Evolutionary conservation across 23 tunicate genomes (phyloP).

Genomic region (Trididemnum nubilum): DNA sequence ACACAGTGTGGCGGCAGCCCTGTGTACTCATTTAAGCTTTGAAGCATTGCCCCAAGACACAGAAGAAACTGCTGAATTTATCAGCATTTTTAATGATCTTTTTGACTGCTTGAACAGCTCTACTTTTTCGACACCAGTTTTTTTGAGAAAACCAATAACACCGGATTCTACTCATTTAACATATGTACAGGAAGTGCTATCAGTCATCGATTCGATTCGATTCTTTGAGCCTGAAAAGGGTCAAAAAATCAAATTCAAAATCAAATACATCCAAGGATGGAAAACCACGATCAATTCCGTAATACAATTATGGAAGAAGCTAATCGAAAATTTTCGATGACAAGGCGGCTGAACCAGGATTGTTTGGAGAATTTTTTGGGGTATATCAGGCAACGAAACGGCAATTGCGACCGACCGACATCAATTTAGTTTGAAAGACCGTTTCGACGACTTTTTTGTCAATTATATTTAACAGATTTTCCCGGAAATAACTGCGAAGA

Average conservation of each 20-base stretch:
- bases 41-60: background rate
- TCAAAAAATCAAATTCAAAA: background rate
- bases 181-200: background rate
- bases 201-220: background rate
- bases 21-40: background rate
- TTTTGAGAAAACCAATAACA: background rate
- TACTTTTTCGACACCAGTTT: background rate
- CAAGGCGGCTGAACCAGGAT: background rate
- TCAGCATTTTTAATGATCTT: no score
- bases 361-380: background rate
- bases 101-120: background rate
- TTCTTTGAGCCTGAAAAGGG: background rate
- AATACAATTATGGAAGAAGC: background rate
- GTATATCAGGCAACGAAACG: background rate
- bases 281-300: background rate
- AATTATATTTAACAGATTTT: background rate
- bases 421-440: background rate
- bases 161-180: background rate
- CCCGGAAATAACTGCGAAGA: no score
- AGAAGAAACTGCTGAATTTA: background rate
- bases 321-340: background rate
- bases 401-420: background rate
- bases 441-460: no score
- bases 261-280: background rate
- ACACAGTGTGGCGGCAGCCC: background rate